A percentile compares a stretch with the other conserved stretches of the same genome.
Conservation (phyloP, 1,140 invertebrate genomes). For the Atopsyche davidsoni region DNA sequence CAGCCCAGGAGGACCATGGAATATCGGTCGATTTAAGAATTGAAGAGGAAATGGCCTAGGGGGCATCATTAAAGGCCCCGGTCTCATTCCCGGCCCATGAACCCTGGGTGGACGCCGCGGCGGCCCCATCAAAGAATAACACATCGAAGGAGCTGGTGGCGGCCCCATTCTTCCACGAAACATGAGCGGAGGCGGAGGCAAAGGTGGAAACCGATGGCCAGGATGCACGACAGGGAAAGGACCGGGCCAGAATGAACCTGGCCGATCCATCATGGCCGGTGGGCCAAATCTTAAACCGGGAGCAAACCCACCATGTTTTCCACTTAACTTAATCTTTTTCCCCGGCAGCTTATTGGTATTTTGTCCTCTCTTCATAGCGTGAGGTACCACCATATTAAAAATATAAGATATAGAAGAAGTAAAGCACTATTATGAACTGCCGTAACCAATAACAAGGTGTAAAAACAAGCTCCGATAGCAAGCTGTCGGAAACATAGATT, state of each 20-base stretch:
- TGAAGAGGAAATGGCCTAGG: constrained; percentile 15
- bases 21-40: constrained; percentile 33
- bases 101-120: background rate
- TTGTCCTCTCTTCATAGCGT: constrained; percentile 2
- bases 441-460: no score
- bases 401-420: no score
- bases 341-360: background rate
- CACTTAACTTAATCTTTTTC: background rate
- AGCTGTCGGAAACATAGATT: no score
- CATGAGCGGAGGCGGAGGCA: constrained; percentile 38
- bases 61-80: constrained; percentile 17
- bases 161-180: background rate
- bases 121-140: background rate
- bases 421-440: no score
- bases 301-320: background rate
- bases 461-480: no score
- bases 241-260: background rate
- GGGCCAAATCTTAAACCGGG: background rate
- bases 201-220: constrained; percentile 26
- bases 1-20: constrained; percentile 29
- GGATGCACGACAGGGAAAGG: background rate
- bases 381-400: no score
- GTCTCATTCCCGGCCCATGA: constrained; percentile 17
- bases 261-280: constrained; percentile 3
- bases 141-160: constrained; percentile 3